Conservation (phyloP, 2,113 vertebrate species). For the Nothoprocta perdicaria region DNA sequence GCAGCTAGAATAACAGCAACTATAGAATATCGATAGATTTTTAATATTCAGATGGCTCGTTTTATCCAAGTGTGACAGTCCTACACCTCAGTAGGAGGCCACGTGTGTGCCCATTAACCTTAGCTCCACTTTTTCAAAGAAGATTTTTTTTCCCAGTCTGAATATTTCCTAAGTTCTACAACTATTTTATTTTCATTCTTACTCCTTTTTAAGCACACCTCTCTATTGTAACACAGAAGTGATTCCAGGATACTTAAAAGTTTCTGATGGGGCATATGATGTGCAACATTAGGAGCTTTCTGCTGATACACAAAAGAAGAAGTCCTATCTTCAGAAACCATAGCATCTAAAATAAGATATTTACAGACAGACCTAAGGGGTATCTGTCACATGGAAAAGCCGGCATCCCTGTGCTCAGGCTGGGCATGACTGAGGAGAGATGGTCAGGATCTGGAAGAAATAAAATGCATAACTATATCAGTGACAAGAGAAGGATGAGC, state of each 20-base stretch:
- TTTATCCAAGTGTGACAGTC: not conserved
- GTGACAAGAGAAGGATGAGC: not conserved
- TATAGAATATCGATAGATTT: not conserved
- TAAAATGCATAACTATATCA: not conserved
- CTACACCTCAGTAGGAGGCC: not conserved
- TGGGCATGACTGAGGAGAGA: not conserved
- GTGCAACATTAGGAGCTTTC: not conserved
- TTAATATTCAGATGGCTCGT: not conserved
- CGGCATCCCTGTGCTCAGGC: accelerated
- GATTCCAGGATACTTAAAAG: not conserved
- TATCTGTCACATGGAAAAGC: not conserved
- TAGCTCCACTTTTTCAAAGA: not conserved
- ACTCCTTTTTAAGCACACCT: not conserved
- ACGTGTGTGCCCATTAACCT: not conserved
- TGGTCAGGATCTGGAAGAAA: not conserved
- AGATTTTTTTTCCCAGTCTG: not conserved
- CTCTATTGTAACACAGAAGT: not conserved
- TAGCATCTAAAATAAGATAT: not conserved
- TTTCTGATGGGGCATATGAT: not conserved
- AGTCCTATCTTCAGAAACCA: not conserved
- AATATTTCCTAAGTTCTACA: not conserved
- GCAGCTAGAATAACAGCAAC: accelerated
- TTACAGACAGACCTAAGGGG: not conserved
- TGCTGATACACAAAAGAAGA: not conserved
- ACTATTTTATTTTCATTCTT: accelerated